Evolutionary conservation across 2,113 vertebrate genomes (phyloP), one percentile per base, ranked within the genome.

Genomic region (Catharus fuscescens): DNA sequence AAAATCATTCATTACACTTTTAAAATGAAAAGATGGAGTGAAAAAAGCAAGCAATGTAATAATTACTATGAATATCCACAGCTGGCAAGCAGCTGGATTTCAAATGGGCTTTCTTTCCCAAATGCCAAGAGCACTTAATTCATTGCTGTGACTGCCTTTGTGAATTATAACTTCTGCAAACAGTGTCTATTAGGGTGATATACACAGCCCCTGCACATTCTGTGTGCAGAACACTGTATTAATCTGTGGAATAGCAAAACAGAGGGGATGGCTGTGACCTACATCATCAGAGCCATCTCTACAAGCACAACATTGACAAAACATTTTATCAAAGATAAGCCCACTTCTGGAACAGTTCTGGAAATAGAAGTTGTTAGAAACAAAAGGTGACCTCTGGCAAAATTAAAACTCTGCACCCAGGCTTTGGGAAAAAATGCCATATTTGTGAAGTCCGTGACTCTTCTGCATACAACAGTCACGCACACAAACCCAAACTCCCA

Each of bases 71-170:
- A 92, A 96, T 90, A 96, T 57, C 60, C 92, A 88, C 95, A 96
- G 93, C 95, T 96, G 95, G 92, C 92, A 97, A 93, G 93, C 94
- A 95, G 78, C 87, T 97, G 95, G 91, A 95, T 94, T 91, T 91
- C 84, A 92, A 94, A 95, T 71, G 45, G 71, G 64, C 52, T 95
- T 86, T 84, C 86, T 93, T 84, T 76, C 72, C 67, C 69, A 92
- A 92, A 93, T 89, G 76, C 91, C 94, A 95, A 81, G 88, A 86
- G 40, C 64, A 61, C 38, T 95, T 97, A 94, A 95, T 92, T 96
- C 53, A 92, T 88, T 80, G 53, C 71, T 81, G 56, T 62, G 72
- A 83, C 64, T 73, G 44, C 52, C 56, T 47, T 18, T 25, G 44
- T 86, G 92, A 97, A 88, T 96, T 93, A 93, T 48, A 93, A 80